Evolutionary conservation across 2,797 vertebrate genomes (phyloP).

Genomic region (Melanotaenia maccullochi): DNA sequence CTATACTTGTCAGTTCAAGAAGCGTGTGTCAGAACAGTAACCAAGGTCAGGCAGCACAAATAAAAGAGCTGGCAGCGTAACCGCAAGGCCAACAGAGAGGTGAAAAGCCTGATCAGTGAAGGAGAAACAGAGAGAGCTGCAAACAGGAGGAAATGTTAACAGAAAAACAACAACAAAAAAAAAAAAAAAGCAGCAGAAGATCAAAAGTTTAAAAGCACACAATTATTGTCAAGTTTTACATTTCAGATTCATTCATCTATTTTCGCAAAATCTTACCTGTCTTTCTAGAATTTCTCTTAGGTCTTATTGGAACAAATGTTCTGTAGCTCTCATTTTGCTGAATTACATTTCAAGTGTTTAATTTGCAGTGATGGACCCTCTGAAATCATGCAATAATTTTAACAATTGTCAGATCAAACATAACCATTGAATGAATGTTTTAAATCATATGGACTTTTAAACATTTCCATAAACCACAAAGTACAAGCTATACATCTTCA

Average conservation of each 20-base stretch:
- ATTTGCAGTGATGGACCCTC: neutral
- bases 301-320: neutral
- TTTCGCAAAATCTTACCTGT: neutral
- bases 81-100: conserved; percentile 19
- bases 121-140: neutral
- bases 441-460: conserved; percentile 1
- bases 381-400: conserved; percentile 36
- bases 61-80: conserved; percentile 22
- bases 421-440: conserved; percentile 35
- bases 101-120: conserved; percentile 14
- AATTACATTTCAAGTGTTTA: neutral
- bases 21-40: conserved; percentile 12
- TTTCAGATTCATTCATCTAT: neutral
- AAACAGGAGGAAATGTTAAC: conserved; percentile 3
- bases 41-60: conserved; percentile 28
- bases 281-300: neutral
- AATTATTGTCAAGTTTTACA: neutral
- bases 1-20: conserved; percentile 2
- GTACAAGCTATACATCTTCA: conserved; percentile 7
- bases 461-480: conserved; percentile 1
- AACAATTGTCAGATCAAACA: conserved; percentile 21
- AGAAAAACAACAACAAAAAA: neutral
- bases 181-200: neutral
- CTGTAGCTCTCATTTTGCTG: neutral
- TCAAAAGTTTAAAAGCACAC: neutral